phyloP scores from a whole-genome alignment of 2,797 vertebrate species.

The Gallinago stenura region DNA sequence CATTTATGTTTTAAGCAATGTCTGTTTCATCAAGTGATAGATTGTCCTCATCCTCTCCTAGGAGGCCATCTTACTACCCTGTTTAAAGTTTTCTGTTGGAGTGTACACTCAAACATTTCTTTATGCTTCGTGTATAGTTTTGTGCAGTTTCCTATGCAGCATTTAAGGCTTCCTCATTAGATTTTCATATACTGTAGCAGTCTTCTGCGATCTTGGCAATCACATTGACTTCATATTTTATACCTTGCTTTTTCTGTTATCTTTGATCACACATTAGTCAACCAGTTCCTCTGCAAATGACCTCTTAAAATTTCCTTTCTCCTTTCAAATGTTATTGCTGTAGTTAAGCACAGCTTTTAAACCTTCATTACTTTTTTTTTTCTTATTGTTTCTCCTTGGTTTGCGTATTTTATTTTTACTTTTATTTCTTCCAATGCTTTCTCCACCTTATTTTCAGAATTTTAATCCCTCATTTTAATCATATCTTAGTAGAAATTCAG shows the following conservation, averaged over 20 bases:
- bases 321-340: neutral
- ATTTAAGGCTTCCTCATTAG: neutral
- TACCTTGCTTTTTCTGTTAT: neutral
- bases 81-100: neutral
- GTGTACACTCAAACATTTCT: neutral
- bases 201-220: neutral
- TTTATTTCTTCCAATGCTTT: neutral
- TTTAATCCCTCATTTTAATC: neutral
- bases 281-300: neutral
- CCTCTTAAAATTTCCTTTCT: neutral
- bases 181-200: neutral
- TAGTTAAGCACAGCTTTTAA: neutral
- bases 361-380: neutral
- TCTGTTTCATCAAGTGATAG: conserved; percentile 25
- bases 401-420: neutral
- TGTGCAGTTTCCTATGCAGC: neutral
- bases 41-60: conserved; percentile 12
- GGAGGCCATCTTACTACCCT: neutral
- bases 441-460: neutral
- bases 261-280: neutral
- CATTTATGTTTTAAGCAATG: neutral
- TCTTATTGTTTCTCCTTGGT: neutral
- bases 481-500: neutral
- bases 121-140: neutral
- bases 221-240: neutral